Conservation (phyloP, 2,888 invertebrate species). For the Argyresthia goedartella region DNA sequence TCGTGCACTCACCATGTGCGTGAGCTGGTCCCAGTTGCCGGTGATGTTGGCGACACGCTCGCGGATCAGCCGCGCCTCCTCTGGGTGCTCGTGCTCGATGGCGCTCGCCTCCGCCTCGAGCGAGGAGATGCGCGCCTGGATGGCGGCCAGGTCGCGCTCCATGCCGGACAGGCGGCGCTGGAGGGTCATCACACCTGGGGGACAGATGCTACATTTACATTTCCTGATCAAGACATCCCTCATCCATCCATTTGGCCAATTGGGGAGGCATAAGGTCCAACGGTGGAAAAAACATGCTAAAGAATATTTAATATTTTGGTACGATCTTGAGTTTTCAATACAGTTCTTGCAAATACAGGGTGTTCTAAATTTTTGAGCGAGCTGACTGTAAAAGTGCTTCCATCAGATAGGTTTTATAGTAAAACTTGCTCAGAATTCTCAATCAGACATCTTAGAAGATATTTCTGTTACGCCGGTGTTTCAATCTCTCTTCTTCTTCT, state of each 20-base stretch:
- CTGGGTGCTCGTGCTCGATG: constrained; percentile 94
- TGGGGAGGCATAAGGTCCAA: neutral
- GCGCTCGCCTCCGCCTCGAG: constrained; percentile 93
- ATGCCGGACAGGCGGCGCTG: constrained; percentile 96
- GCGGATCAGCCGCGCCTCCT: constrained; percentile 90
- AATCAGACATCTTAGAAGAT: too few relatives aligned
- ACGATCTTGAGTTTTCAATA: too few relatives aligned
- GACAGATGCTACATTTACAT: neutral
- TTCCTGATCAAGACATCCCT: too few relatives aligned
- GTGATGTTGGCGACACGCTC: constrained; percentile 94
- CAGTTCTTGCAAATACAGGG: too few relatives aligned
- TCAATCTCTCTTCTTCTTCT: too few relatives aligned
- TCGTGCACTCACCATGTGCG: constrained; percentile 86
- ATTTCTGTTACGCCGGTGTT: too few relatives aligned
- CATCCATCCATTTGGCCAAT: too few relatives aligned
- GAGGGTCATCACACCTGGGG: constrained; percentile 91
- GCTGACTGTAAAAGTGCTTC: too few relatives aligned
- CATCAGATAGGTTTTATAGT: too few relatives aligned
- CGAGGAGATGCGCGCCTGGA: constrained; percentile 96
- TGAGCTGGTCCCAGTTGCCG: constrained; percentile 95
- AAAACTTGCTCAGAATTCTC: too few relatives aligned
- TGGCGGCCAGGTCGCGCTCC: constrained; percentile 99
- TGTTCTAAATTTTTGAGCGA: too few relatives aligned
- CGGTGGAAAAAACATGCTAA: neutral
- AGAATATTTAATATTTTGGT: too few relatives aligned